Percentiles rank a stretch among this genome's conserved stretches.
phyloP scores from a whole-genome alignment of 2,113 vertebrate species.

The Chitala chitala region DNA sequence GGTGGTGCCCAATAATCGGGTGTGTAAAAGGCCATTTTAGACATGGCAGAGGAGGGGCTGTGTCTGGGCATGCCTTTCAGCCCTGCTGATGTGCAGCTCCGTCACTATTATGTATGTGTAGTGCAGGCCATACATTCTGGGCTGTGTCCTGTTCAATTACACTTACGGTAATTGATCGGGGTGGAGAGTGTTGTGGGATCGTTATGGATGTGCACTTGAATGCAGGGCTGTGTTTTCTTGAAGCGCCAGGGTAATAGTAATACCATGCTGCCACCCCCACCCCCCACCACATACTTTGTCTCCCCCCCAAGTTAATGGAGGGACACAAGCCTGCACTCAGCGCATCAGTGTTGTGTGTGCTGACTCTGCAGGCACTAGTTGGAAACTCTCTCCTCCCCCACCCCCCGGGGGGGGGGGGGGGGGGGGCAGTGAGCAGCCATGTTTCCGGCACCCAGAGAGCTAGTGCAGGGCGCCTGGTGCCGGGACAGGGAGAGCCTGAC shows the following conservation, averaged over 20 bases:
- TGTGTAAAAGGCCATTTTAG: too few relatives aligned
- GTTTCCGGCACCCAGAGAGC: too few relatives aligned
- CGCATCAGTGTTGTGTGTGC: background rate
- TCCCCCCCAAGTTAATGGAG: slow-evolving; percentile 11
- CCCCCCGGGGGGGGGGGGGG: too few relatives aligned
- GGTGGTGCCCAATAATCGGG: too few relatives aligned
- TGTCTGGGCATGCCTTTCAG: too few relatives aligned
- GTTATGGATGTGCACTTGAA: background rate
- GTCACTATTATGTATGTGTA: too few relatives aligned
- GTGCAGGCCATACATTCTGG: background rate
- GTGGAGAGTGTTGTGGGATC: background rate
- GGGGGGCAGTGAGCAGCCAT: too few relatives aligned
- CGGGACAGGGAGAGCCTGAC: too few relatives aligned
- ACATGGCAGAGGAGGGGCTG: too few relatives aligned
- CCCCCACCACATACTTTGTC: background rate
- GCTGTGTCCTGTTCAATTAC: slow-evolving; percentile 1
- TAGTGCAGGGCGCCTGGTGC: too few relatives aligned
- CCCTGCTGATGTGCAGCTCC: background rate
- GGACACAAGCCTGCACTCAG: background rate
- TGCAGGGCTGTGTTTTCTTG: background rate
- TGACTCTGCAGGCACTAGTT: slow-evolving; percentile 11
- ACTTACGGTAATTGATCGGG: slow-evolving; percentile 2
- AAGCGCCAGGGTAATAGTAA: background rate
- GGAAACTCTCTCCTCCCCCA: too few relatives aligned
- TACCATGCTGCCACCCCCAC: background rate